phyloP scores from a whole-genome alignment of 2,888 invertebrate species.

The Agonopterix subpropinquella region DNA sequence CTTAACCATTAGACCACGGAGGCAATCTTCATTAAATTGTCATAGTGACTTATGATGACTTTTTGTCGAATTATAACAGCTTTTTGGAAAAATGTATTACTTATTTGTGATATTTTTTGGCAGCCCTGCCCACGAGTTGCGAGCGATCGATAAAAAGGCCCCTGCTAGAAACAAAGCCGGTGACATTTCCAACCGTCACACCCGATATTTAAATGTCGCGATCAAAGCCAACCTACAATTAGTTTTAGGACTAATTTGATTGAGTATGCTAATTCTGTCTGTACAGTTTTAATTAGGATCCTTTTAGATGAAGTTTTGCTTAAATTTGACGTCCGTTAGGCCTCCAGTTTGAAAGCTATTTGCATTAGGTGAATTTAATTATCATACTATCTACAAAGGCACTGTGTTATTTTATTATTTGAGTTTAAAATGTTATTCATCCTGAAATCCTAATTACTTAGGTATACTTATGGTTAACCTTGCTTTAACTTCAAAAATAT shows the following conservation, averaged over 20 bases:
- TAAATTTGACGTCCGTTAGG: not conserved
- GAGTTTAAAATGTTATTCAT: no score
- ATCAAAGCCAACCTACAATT: slow-evolving; percentile 9
- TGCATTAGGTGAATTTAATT: slow-evolving; percentile 5
- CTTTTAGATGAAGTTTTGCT: slow-evolving; percentile 6
- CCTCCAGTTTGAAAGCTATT: slow-evolving; percentile 4
- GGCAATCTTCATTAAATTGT: no score
- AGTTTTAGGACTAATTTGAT: slow-evolving; percentile 9
- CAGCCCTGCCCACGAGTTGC: slow-evolving; percentile 10
- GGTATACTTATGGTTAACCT: no score
- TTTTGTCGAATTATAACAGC: no score
- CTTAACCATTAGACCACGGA: no score
- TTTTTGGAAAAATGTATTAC: no score
- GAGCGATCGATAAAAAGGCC: slow-evolving; percentile 63
- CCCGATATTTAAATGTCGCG: slow-evolving; percentile 17
- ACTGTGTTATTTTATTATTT: no score
- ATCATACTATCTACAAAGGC: no score
- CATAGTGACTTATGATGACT: no score
- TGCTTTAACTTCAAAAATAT: no score
- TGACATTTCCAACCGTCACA: slow-evolving; percentile 44
- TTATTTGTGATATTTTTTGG: slow-evolving; percentile 18
- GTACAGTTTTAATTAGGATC: slow-evolving; percentile 9
- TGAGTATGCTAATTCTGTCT: slow-evolving; percentile 9
- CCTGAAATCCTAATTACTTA: no score
- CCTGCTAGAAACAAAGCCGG: slow-evolving; percentile 60